phyloP scores from a whole-genome alignment of 2,797 vertebrate species.

The Chrysolophus pictus region DNA sequence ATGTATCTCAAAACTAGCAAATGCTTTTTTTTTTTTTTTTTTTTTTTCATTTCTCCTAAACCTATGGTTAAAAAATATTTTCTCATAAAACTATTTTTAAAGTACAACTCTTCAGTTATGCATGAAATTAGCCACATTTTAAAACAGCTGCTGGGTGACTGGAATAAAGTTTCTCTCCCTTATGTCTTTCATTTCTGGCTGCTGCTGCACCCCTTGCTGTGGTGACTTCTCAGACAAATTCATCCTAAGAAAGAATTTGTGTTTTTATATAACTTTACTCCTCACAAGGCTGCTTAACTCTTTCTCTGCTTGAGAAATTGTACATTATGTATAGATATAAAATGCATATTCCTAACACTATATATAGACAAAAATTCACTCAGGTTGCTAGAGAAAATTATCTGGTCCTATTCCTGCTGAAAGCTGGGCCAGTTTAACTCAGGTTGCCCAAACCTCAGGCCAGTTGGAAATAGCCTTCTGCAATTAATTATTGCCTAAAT shows the following conservation, averaged over 20 bases:
- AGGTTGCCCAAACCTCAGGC: neutral
- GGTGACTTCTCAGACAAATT: neutral
- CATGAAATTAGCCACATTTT: conserved; percentile 4
- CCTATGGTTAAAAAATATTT: neutral
- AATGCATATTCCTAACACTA: neutral
- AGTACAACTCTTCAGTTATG: neutral
- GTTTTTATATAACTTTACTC: neutral
- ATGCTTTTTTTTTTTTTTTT: neutral
- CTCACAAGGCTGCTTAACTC: neutral
- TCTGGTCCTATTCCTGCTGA: neutral
- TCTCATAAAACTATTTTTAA: conserved; percentile 4
- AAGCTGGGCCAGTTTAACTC: neutral
- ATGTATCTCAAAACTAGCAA: neutral
- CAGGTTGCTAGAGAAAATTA: neutral
- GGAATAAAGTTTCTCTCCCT: neutral
- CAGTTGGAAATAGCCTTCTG: neutral
- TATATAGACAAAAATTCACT: neutral
- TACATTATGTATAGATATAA: neutral
- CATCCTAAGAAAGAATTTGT: neutral
- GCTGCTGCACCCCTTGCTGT: neutral
- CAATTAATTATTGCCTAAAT: neutral
- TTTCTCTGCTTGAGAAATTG: neutral
- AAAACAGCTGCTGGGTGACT: neutral
- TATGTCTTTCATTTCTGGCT: neutral
- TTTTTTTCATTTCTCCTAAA: neutral